These are phyloP conservation scores for Bagarius yarrelli DNA, from an alignment of 2,113 vertebrate species.

Conservation along the genomic window DNA sequence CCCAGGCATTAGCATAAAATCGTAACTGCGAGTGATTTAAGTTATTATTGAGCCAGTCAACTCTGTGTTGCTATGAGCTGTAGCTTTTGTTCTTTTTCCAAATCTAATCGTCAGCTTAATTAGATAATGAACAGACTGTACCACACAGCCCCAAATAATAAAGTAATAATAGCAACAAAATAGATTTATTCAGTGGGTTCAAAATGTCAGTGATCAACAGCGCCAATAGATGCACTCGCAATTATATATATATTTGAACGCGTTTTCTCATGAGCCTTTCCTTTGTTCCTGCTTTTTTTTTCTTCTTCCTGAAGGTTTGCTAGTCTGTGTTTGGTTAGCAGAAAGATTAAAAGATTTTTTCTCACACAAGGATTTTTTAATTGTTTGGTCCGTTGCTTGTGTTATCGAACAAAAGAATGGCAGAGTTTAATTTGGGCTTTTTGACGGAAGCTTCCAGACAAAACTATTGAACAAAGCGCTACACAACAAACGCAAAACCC, in stretches of 20 bases:
- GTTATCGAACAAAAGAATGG: slow-evolving; percentile 34
- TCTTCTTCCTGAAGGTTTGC: slow-evolving; percentile 33
- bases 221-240: slow-evolving; percentile 56
- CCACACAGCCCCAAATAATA: slow-evolving; percentile 36
- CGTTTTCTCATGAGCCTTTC: not conserved
- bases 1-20: not conserved
- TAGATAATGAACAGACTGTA: slow-evolving; percentile 56
- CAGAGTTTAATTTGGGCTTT: slow-evolving; percentile 16
- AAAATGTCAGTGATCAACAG: not conserved
- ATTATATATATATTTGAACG: slow-evolving; percentile 60
- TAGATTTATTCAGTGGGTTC: slow-evolving; percentile 39
- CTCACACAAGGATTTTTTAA: slow-evolving; percentile 20
- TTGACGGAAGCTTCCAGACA: slow-evolving; percentile 28
- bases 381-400: slow-evolving; percentile 25
- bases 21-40: too few relatives aligned
- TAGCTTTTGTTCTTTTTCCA: not conserved
- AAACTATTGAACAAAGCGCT: not conserved
- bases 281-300: not conserved
- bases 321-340: slow-evolving; percentile 29
- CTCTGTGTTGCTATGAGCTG: not conserved
- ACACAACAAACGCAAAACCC: slow-evolving; percentile 2
- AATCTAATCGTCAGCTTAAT: slow-evolving; percentile 51
- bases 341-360: slow-evolving; percentile 44
- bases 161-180: slow-evolving; percentile 47
- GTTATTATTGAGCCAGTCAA: not conserved